These are phyloP conservation scores for Diglossa cyanea DNA, from an alignment of 2,797 vertebrate species.

Conservation along the genomic window DNA sequence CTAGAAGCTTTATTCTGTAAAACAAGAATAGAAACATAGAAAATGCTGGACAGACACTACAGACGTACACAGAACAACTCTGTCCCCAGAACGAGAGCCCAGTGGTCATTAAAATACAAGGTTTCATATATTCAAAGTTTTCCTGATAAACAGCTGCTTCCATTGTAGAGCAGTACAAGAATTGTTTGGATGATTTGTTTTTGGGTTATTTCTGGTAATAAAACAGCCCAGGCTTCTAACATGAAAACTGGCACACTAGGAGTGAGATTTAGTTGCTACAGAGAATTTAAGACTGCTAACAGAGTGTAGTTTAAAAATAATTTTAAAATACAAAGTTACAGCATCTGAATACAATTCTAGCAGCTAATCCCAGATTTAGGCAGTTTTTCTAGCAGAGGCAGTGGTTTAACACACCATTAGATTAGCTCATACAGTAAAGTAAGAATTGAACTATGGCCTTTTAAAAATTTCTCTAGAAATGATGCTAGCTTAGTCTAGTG, in stretches of 20 bases:
- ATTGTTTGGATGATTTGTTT: background rate
- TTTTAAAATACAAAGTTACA: background rate
- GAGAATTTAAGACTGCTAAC: background rate
- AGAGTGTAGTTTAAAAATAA: background rate
- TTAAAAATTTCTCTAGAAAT: background rate
- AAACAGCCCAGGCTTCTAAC: background rate
- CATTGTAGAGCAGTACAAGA: background rate
- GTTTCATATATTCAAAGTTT: background rate
- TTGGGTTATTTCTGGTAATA: background rate
- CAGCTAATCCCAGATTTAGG: background rate
- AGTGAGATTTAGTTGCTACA: background rate
- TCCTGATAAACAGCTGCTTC: background rate
- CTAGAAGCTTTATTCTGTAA: constrained; percentile 47
- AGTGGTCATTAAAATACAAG: background rate
- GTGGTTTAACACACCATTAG: background rate
- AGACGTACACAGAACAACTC: accelerated
- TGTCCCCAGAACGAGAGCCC: background rate
- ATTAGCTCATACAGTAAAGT: background rate
- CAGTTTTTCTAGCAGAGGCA: background rate
- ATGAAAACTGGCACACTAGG: background rate
- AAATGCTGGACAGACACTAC: background rate
- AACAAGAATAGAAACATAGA: constrained; percentile 2
- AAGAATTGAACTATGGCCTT: background rate
- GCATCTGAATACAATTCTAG: background rate
- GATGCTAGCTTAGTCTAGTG: background rate